Evolutionary conservation across 2,113 vertebrate species (phyloP), one percentile per base, ranked within the genome.

Genomic region (Neopipo cinnamomea): DNA sequence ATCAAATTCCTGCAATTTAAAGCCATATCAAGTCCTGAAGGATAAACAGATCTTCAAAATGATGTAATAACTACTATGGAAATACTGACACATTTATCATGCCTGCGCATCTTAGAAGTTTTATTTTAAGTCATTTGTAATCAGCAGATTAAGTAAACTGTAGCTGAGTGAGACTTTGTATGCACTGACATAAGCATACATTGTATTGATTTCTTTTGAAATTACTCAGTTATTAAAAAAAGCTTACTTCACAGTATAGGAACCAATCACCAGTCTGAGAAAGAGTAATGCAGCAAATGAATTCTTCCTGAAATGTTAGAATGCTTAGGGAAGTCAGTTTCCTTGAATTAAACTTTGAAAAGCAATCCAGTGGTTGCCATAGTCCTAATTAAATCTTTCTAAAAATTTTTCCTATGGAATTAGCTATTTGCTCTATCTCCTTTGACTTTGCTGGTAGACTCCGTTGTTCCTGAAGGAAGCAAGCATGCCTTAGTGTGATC

Each of bases 201-300:
- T 42, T 73, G 37, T 72, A 95, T 90, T 75, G 92, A 93, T 94
- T 94, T 76, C 1, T 91, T 94, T 80, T 62, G 4, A 65, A 93
- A 94, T 77, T 31, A 59, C 42, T 92, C 55, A n/a, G 15, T 44
- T 22, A 0, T 24, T 17, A 70, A 90, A 92, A 72, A 58, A 79
- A 7, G 21, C 70, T 90, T 91, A 56, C 81, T 95, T 95, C 76
- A 91, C 63, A 68, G 35, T 66, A 46, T 37, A 65, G 47, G 31
- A 91, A 87, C 11, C 10, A 85, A 75, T 52, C 50, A 52, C 9
- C 65, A 92, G 39, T 42, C 37, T 20, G 19, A 76, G 50, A 65
- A 80, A 70, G 18, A 84, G 12, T 39, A 71, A 91, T 41, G 25
- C 35, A 90, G 68, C n/a, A n/a, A 86, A 75, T 46, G 14, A 83